phyloP scores from a whole-genome alignment of 2,797 vertebrate genomes.

The Limnodromus scolopaceus region DNA sequence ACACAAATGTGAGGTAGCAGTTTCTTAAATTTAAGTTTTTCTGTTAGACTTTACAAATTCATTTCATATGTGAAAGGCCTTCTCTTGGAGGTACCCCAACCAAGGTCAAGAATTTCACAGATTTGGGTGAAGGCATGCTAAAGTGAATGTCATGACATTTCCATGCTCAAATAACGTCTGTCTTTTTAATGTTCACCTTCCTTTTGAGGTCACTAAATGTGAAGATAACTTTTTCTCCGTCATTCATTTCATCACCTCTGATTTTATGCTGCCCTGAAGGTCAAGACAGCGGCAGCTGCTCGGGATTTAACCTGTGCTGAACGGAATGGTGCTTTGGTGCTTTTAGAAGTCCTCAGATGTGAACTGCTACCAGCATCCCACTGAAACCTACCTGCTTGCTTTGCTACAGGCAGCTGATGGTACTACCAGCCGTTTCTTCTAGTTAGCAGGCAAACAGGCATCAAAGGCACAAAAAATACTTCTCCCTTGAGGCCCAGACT shows the following conservation, averaged over 20 bases:
- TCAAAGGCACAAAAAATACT: neutral
- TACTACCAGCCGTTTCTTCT: neutral
- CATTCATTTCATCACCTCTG: neutral
- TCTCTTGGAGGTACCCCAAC: neutral
- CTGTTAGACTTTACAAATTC: neutral
- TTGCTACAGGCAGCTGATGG: neutral
- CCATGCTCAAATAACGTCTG: neutral
- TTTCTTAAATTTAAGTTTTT: neutral
- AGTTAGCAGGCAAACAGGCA: neutral
- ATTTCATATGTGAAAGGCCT: neutral
- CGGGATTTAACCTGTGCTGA: neutral
- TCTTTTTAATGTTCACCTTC: neutral
- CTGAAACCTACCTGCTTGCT: neutral
- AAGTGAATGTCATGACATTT: neutral
- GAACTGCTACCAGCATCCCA: neutral
- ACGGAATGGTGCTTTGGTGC: accelerated
- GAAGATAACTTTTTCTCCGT: neutral
- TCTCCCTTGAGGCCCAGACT: neutral
- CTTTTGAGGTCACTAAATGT: neutral
- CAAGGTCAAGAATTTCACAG: neutral
- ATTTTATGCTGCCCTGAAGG: neutral
- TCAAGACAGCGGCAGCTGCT: neutral
- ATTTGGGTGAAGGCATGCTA: neutral
- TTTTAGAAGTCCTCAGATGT: neutral
- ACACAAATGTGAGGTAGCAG: neutral